Conservation (phyloP, 1,140 invertebrate species). For the Zeugodacus cucurbitae region DNA sequence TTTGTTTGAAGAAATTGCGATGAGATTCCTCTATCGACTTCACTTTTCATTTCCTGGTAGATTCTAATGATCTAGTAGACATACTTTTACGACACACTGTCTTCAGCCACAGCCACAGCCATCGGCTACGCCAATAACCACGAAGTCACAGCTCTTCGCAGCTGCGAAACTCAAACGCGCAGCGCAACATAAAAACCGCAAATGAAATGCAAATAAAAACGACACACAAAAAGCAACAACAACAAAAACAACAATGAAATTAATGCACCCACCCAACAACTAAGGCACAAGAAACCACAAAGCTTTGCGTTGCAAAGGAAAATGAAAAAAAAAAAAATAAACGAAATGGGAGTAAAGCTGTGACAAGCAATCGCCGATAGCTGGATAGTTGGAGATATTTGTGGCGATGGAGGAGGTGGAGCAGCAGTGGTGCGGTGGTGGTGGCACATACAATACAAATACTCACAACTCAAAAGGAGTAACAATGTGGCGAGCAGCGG, state of each 20-base stretch:
- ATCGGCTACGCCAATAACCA: neutral
- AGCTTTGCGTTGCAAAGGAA: neutral
- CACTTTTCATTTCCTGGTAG: too few species aligned
- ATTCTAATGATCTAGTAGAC: neutral
- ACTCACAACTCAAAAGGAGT: neutral
- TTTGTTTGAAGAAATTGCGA: too few species aligned
- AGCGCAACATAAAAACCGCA: constrained; percentile 25
- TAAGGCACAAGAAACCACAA: constrained; percentile 16
- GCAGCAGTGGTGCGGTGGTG: neutral
- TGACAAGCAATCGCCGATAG: neutral
- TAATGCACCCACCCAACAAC: constrained; percentile 33
- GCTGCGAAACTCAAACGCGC: neutral
- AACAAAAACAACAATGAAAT: neutral
- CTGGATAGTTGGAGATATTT: neutral
- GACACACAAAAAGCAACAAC: neutral
- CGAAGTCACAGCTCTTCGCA: neutral
- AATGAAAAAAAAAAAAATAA: neutral
- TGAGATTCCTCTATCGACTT: too few species aligned
- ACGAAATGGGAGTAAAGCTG: constrained; percentile 5
- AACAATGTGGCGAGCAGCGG: neutral
- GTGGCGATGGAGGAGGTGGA: neutral
- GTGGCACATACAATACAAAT: neutral
- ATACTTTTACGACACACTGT: neutral
- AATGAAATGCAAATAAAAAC: constrained; percentile 38
- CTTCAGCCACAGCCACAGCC: neutral